These are phyloP conservation scores for Leucopternis melanops DNA, from an alignment of 2,113 vertebrate species.

Conservation along the genomic window DNA sequence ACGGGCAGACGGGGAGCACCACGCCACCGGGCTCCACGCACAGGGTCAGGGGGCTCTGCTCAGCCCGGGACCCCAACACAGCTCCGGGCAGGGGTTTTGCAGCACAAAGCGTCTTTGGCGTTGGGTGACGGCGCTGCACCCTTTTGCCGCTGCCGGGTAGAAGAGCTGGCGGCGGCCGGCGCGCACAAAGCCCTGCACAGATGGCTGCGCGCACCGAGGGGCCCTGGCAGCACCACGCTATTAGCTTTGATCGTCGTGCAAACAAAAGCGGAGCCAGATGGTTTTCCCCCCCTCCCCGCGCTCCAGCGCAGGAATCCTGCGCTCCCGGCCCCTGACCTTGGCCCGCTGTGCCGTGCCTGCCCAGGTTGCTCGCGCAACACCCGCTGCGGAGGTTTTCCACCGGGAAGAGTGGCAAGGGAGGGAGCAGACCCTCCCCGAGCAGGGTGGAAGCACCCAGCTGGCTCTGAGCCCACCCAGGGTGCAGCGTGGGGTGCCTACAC, in stretches of 20 bases:
- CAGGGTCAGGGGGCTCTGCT: not conserved
- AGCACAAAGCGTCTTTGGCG: not conserved
- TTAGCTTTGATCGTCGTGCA: not conserved
- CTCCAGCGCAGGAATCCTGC: not conserved
- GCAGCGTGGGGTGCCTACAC: too few species aligned
- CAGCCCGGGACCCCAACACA: not conserved
- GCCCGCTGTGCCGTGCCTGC: not conserved
- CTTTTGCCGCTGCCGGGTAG: not conserved
- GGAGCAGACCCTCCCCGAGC: too few species aligned
- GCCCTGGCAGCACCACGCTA: not conserved
- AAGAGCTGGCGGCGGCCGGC: not conserved
- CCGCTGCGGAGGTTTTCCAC: not conserved
- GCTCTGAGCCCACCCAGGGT: not conserved
- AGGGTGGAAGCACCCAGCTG: not conserved
- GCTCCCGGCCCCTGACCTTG: not conserved
- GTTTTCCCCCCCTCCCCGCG: not conserved
- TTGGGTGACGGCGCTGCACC: not conserved
- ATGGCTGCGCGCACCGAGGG: not conserved
- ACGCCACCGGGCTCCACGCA: accelerated
- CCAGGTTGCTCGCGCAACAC: accelerated
- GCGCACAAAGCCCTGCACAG: not conserved
- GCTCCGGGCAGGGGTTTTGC: not conserved
- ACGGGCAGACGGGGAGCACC: not conserved
- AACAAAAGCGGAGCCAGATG: slow-evolving; percentile 16
- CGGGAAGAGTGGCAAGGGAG: not conserved